Percentiles rank a stretch among this genome's conserved stretches.
These are phyloP conservation scores for Tricholauxania praeusta DNA, from an alignment of 2,888 invertebrate genomes.

Conservation along the genomic window DNA sequence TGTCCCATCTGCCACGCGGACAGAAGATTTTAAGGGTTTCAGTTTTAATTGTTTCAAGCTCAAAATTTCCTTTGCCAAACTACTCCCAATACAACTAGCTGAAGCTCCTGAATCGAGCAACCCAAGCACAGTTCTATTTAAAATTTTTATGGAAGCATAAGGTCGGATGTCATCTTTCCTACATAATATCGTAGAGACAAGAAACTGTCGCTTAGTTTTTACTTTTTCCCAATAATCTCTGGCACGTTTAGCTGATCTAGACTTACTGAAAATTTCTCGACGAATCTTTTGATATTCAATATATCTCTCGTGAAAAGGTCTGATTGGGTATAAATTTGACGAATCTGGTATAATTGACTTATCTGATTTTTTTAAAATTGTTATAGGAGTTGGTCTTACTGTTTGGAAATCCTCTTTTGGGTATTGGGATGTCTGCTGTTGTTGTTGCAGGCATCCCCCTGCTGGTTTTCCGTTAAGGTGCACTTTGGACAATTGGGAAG, in stretches of 20 bases:
- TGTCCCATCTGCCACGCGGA: not conserved
- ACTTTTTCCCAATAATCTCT: conserved; percentile 14
- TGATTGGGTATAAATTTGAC: too few relatives aligned
- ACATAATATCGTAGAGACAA: not conserved
- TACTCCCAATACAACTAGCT: conserved; percentile 2
- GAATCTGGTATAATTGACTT: too few relatives aligned
- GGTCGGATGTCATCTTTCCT: not conserved
- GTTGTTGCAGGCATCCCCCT: conserved; percentile 6
- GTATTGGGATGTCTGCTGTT: not conserved
- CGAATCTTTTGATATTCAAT: not conserved
- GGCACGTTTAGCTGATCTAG: conserved; percentile 2
- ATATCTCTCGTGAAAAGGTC: too few relatives aligned
- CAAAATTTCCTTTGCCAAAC: not conserved
- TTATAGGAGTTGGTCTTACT: too few relatives aligned
- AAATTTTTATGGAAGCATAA: not conserved
- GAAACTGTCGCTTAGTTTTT: not conserved
- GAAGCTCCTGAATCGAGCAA: conserved; percentile 16
- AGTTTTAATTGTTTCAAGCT: not conserved
- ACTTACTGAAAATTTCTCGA: not conserved
- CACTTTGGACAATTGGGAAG: conserved; percentile 9
- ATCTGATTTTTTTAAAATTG: too few relatives aligned
- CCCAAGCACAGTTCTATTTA: not conserved
- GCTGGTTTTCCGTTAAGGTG: not conserved
- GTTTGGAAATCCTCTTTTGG: too few relatives aligned
- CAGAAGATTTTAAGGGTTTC: conserved; percentile 1